Evolutionary conservation across 2,888 invertebrate species (phyloP).

Genomic region (Philonicus albiceps): DNA sequence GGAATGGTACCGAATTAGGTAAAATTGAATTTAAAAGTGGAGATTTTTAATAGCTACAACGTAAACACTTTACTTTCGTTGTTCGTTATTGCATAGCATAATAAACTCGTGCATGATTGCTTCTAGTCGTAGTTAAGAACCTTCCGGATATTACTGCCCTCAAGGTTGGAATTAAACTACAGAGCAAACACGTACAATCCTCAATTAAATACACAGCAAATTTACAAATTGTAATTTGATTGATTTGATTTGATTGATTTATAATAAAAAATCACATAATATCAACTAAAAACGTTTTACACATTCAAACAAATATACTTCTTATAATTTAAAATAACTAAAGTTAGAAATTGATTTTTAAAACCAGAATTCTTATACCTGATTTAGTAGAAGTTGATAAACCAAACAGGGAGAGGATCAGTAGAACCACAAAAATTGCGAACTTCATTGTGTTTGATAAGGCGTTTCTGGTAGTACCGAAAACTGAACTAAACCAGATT

Average conservation of each 20-base stretch:
- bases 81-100: not conserved
- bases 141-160: not conserved
- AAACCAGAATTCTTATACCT: not conserved
- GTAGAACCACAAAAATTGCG: not conserved
- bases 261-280: not conserved
- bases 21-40: no score
- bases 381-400: not conserved
- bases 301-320: not conserved
- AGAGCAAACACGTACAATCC: not conserved
- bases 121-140: not conserved
- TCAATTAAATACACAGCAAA: not conserved
- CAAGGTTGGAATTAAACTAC: not conserved
- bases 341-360: not conserved
- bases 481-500: not conserved
- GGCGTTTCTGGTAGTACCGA: not conserved
- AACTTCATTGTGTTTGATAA: conserved; percentile 21
- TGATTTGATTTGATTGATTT: no score
- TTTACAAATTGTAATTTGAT: no score
- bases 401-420: not conserved
- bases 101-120: not conserved
- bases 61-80: no score
- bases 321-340: not conserved
- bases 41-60: no score
- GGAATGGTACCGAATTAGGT: no score
- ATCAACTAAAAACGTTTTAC: not conserved